These are phyloP conservation scores for Mesocentrotus franciscanus DNA, from an alignment of 53 echinoderm and acorn worm species.

Conservation along the genomic window DNA sequence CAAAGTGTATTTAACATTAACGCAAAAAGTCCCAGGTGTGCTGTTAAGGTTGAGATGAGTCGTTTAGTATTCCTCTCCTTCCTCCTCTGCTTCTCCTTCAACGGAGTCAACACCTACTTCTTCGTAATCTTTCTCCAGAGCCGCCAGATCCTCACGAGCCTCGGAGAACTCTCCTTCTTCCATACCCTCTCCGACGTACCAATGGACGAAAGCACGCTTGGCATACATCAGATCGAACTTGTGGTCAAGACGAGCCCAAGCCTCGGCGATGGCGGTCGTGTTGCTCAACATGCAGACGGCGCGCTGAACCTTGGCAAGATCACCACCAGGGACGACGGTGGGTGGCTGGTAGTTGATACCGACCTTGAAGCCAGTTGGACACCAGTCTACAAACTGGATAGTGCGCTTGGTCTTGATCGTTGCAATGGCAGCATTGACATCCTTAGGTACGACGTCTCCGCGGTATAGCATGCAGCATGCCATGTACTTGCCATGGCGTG, in stretches of 20 bases:
- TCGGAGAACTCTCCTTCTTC: conserved; percentile 96
- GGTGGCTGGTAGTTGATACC: conserved; percentile 96
- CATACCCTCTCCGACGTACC: conserved; percentile 98
- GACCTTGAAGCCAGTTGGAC: conserved; percentile 95
- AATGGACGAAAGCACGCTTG: conserved; percentile 96
- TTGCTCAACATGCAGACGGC: conserved; percentile 98
- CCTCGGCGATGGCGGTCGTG: conserved; percentile 96
- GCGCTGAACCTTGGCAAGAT: conserved; percentile 91
- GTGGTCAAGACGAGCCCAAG: conserved; percentile 97
- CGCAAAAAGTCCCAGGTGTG: not conserved
- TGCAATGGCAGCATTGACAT: conserved; percentile 92
- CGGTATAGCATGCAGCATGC: conserved; percentile 91
- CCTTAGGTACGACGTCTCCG: conserved; percentile 92
- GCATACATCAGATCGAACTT: conserved; percentile 98
- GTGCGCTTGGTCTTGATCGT: conserved; percentile 92
- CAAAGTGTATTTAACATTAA: not conserved
- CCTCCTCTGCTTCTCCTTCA: conserved; percentile 71
- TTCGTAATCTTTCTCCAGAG: conserved; percentile 89
- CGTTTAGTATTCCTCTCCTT: conserved; percentile 29
- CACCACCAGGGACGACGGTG: conserved; percentile 85
- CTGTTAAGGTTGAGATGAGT: not conserved
- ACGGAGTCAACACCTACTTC: conserved; percentile 78
- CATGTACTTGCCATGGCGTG: conserved; percentile 95
- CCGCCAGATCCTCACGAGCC: conserved; percentile 86
- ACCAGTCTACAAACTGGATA: conserved; percentile 98